Evolutionary conservation across 2,113 vertebrate genomes (phyloP).

Genomic region (Osmerus eperlanus): DNA sequence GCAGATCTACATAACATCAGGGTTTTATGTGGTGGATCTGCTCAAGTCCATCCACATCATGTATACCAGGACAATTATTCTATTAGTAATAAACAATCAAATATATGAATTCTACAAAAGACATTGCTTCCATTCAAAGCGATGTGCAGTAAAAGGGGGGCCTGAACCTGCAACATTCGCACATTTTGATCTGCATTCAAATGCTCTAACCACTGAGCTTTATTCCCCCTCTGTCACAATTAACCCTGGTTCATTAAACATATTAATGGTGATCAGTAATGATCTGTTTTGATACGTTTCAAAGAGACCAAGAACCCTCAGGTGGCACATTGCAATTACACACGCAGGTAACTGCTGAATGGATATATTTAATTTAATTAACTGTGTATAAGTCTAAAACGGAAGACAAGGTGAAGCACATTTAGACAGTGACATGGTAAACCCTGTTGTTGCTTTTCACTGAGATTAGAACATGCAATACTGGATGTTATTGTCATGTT

Average conservation of each 20-base stretch:
- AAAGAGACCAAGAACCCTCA: not conserved
- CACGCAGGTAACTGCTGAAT: no score
- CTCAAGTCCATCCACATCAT: not conserved
- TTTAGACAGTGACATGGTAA: not conserved
- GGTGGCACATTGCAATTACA: no score
- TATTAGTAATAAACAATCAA: not conserved
- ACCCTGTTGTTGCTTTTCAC: slow-evolving; percentile 2
- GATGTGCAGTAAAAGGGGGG: no score
- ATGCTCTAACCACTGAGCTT: no score
- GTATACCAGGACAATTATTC: not conserved
- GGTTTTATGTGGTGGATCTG: not conserved
- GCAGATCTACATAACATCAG: not conserved
- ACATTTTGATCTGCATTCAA: no score
- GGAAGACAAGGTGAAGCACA: no score
- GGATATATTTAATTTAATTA: no score
- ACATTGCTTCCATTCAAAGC: no score
- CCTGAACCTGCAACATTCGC: no score
- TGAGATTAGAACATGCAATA: not conserved
- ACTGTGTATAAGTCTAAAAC: no score
- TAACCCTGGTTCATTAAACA: not conserved
- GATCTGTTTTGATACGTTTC: not conserved
- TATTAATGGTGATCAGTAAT: not conserved
- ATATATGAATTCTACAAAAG: no score
- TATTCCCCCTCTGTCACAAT: no score
- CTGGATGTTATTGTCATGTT: not conserved